Base-by-base conservation (phyloP, 2,113 vertebrate species). In the Percina caprodes region DNA sequence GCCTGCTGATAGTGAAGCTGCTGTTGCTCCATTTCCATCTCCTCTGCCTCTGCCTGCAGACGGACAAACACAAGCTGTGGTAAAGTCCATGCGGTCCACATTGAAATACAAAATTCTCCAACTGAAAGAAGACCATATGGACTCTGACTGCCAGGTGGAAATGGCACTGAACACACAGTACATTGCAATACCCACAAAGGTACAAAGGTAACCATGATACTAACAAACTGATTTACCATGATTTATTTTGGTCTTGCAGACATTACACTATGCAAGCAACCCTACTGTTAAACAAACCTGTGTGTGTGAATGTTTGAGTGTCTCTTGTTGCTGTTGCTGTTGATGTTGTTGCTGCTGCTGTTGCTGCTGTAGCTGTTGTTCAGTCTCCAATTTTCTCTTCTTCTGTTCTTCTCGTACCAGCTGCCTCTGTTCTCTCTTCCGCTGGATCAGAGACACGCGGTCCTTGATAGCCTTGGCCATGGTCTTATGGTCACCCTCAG, bases 381-480 rank as follows among this genome's bases (percentile, higher is more conserved):
- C 90, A 13, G 81, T 95, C 90, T 97, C 96, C 86, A 94, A 95
- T 74, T 96, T 96, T 58, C 96, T 96, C 93, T 97, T 99, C 90
- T 98, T 97, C 92, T 99, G 97, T 15, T 97, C 97, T 72, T 98
- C 97, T 61, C 97, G 94, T 42, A 99, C 98, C 85, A 97, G 92
- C 79, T 97, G 96, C n/a, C 97, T 95, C 92, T 99, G 98, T 62
- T 99, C 97, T 77, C 98, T 92, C 92, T 99, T 99, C 77, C 97
- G 96, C 73, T 95, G 96, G 91, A 99, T 99, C 94, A 99, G 89
- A 60, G 98, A 97, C n/a, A 99, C 98, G 0, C 98, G 96, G 89
- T 99, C 98, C 92, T 98, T 99, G 94, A 99, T 99, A 23, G 98
- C 98, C 93, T 99, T 99, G 62, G 98, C 97, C 97, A 99, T 99